A percentile compares a stretch with the other conserved stretches of the same genome.
Conservation (phyloP, 2,113 vertebrate species). For the Mesocricetus auratus region DNA sequence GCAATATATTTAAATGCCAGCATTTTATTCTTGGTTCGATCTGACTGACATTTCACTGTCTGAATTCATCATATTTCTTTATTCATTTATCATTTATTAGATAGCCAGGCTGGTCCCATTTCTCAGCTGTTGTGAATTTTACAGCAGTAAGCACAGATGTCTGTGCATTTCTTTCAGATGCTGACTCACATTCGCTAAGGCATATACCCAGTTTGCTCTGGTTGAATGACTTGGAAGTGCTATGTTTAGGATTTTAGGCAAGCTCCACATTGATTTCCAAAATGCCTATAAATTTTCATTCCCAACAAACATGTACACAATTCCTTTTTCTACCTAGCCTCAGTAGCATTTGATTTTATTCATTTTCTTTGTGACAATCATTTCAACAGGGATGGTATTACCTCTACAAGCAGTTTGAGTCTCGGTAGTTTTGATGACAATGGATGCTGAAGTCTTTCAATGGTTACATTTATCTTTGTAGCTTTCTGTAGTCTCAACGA, state of each 20-base stretch:
- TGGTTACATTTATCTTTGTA: background rate
- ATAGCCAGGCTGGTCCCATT: background rate
- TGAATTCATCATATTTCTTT: background rate
- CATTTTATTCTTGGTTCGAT: background rate
- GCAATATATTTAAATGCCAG: too few species aligned
- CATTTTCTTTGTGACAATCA: background rate
- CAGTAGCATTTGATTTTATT: background rate
- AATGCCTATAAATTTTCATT: background rate
- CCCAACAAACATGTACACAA: background rate
- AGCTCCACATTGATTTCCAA: background rate
- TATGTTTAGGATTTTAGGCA: background rate
- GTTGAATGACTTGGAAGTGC: background rate
- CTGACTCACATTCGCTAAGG: background rate
- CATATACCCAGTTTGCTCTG: background rate
- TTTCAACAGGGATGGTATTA: background rate
- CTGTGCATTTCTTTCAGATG: background rate
- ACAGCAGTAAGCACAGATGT: background rate
- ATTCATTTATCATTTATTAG: background rate
- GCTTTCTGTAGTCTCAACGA: background rate
- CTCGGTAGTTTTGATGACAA: background rate
- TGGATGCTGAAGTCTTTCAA: background rate
- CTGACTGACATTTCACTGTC: background rate
- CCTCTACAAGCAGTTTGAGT: background rate
- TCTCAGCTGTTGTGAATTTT: background rate
- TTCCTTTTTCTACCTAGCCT: background rate